A percentile compares a stretch with the other conserved stretches of the same genome.
Evolutionary conservation across 2,888 invertebrate genomes (phyloP).

Genomic region (Callyntrura guangdongensis): DNA sequence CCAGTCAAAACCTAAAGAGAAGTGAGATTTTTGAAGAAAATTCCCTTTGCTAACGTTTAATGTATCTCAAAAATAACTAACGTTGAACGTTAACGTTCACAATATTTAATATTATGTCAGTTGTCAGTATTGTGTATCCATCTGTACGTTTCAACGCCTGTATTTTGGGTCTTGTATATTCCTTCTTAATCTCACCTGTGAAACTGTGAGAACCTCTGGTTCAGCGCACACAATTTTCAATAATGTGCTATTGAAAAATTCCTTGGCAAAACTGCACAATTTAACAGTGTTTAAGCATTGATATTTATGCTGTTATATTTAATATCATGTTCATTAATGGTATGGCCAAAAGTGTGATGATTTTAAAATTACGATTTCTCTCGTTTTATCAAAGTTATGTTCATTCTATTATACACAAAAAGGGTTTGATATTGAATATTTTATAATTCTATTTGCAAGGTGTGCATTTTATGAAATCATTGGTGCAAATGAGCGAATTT

Average conservation of each 20-base stretch:
- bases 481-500: conserved; percentile 48
- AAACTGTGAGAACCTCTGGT: neutral
- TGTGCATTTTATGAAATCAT: conserved; percentile 9
- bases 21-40: conserved; percentile 29
- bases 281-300: neutral
- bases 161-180: neutral
- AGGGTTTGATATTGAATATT: conserved; percentile 17
- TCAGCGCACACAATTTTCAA: neutral
- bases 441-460: conserved; percentile 19
- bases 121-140: neutral
- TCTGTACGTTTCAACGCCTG: neutral
- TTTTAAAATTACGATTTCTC: conserved; percentile 56
- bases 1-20: conserved; percentile 4
- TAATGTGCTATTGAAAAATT: no score
- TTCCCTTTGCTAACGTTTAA: neutral
- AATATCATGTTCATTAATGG: no score
- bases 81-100: neutral
- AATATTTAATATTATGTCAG: neutral
- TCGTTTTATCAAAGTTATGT: conserved; percentile 21
- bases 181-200: neutral
- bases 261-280: neutral
- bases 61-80: neutral
- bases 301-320: neutral
- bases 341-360: conserved; percentile 43
- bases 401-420: neutral